Evolutionary conservation across 2,888 invertebrate species (phyloP).

Genomic region (Heterodera filipjevi): DNA sequence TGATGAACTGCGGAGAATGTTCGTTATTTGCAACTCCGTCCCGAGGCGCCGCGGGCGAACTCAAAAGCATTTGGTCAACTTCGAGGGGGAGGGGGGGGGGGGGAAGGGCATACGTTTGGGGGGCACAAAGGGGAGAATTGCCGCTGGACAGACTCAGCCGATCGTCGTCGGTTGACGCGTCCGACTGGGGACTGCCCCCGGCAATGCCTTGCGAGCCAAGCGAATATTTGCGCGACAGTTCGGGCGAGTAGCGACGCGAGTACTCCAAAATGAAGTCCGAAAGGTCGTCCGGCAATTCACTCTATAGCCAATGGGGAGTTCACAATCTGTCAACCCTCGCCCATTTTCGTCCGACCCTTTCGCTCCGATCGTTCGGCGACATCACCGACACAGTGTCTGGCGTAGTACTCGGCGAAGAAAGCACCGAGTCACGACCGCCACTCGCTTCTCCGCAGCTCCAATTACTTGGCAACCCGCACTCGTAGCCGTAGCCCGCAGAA

Average conservation of each 20-base stretch:
- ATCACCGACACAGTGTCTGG: constrained; percentile 53
- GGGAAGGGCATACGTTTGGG: background rate
- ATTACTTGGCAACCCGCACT: constrained; percentile 49
- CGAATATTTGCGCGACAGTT: constrained; percentile 22
- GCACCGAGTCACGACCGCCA: constrained; percentile 34
- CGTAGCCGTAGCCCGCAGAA: constrained; percentile 51
- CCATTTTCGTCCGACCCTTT: background rate
- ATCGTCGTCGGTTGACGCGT: background rate
- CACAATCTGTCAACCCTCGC: background rate
- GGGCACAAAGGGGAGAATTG: constrained; percentile 41
- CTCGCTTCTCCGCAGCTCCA: constrained; percentile 24
- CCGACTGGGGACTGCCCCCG: constrained; percentile 8
- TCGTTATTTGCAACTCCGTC: constrained; percentile 35
- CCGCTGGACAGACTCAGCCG: constrained; percentile 37
- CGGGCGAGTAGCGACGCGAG: constrained; percentile 51
- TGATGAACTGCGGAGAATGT: constrained; percentile 39
- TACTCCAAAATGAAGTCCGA: constrained; percentile 65
- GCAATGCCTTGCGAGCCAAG: background rate
- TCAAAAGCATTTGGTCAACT: constrained; percentile 24
- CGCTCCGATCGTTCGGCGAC: constrained; percentile 35
- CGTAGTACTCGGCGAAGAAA: constrained; percentile 52
- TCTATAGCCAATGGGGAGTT: background rate
- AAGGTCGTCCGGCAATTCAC: constrained; percentile 61
- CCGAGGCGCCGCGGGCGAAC: constrained; percentile 47
- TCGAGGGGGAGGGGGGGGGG: background rate